Percentiles rank a stretch among this genome's conserved stretches.
Conservation (phyloP, 1,140 invertebrate species). For the Spodoptera frugiperda region DNA sequence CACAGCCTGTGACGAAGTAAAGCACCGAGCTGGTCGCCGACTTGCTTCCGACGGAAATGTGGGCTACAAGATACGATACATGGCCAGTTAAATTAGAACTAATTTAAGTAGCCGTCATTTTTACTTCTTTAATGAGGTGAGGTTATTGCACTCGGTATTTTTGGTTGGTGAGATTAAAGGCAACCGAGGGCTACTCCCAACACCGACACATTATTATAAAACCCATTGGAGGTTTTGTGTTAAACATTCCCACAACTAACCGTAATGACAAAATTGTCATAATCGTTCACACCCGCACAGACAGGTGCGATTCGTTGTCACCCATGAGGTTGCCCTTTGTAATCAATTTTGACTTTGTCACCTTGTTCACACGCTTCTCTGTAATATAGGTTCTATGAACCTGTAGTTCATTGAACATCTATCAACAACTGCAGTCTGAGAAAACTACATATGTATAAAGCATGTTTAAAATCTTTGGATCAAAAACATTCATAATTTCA, state of each 20-base stretch:
- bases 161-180: slow-evolving; percentile 10
- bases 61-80: slow-evolving; percentile 60
- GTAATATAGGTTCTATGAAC: neutral
- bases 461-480: too few relatives aligned
- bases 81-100: slow-evolving; percentile 50
- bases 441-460: too few relatives aligned
- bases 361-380: slow-evolving; percentile 72
- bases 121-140: slow-evolving; percentile 34
- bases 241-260: slow-evolving; percentile 60
- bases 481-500: neutral
- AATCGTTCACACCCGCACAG: slow-evolving; percentile 60
- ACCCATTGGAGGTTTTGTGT: slow-evolving; percentile 33
- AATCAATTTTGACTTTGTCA: slow-evolving; percentile 74
- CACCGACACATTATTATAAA: slow-evolving; percentile 5
- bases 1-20: slow-evolving; percentile 73
- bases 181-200: slow-evolving; percentile 1
- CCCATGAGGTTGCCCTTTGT: slow-evolving; percentile 47
- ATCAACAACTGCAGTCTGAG: too few relatives aligned
- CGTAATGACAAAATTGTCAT: slow-evolving; percentile 63
- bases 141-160: slow-evolving; percentile 42
- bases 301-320: slow-evolving; percentile 74
- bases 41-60: slow-evolving; percentile 81
- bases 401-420: neutral
- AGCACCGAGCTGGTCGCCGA: slow-evolving; percentile 64
- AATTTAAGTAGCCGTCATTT: slow-evolving; percentile 42